Conservation (phyloP, 23 tunicate species). For the Trididemnum nubilum region DNA sequence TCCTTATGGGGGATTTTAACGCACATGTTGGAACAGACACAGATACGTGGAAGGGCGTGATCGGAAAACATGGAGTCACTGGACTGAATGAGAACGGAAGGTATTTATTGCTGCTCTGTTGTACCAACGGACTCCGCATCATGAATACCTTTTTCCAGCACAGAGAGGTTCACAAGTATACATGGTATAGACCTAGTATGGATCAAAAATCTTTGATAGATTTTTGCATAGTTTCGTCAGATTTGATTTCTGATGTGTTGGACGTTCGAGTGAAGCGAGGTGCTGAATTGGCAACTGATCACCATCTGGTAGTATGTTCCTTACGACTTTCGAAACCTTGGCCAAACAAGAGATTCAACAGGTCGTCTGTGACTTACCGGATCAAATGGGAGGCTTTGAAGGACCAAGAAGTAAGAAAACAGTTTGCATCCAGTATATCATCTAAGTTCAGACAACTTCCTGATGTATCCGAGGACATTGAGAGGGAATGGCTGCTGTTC, state of each 20-base stretch:
- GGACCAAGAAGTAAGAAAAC: too few species aligned
- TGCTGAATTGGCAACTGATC: background rate
- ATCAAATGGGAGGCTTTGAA: too few species aligned
- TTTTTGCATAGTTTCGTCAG: conserved; percentile 13
- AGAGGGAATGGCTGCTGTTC: too few species aligned
- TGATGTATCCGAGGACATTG: too few species aligned
- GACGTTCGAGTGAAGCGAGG: conserved; percentile 8
- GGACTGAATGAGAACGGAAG: conserved; percentile 15
- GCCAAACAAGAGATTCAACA: too few species aligned
- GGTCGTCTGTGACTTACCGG: too few species aligned
- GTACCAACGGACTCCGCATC: conserved; percentile 1
- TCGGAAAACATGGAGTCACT: conserved; percentile 4
- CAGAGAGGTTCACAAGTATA: conserved; percentile 10
- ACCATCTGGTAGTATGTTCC: background rate
- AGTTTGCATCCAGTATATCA: too few species aligned
- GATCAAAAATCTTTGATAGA: background rate
- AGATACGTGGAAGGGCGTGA: conserved; percentile 3
- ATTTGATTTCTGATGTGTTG: background rate
- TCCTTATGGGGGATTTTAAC: conserved; percentile 9
- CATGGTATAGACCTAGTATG: conserved; percentile 8
- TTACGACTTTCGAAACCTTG: background rate
- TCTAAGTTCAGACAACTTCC: too few species aligned
- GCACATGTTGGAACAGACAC: background rate
- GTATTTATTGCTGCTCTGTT: conserved; percentile 8
- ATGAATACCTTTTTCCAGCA: conserved; percentile 30